These are phyloP conservation scores for Stichodactyla mertensii DNA, from an alignment of 64 coral and sea anemone genomes.

Conservation along the genomic window DNA sequence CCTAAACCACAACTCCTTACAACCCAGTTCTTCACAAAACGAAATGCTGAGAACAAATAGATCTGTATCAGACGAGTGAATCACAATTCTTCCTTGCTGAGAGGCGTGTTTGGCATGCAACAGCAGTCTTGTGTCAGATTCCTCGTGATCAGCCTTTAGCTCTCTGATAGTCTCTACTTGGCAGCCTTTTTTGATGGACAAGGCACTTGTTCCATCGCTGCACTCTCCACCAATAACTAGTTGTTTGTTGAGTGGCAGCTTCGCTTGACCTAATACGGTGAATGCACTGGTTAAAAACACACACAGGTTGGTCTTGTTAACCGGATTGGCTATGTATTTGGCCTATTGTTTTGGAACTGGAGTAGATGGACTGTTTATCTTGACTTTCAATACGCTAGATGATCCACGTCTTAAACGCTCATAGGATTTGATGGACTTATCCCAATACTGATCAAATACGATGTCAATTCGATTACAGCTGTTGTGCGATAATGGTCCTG, in stretches of 20 bases:
- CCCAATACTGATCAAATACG: constrained; percentile 42
- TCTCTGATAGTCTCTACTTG: background rate
- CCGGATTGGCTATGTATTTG: constrained; percentile 10
- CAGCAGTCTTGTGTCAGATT: constrained; percentile 38
- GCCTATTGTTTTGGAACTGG: constrained; percentile 24
- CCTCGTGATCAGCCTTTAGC: constrained; percentile 22
- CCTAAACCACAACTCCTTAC: constrained; percentile 13
- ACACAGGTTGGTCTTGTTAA: constrained; percentile 8
- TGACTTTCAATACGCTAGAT: background rate
- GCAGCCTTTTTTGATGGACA: too few relatives aligned
- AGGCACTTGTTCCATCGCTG: too few relatives aligned
- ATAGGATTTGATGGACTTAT: constrained; percentile 50
- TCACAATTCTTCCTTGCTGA: background rate
- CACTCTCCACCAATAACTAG: too few relatives aligned
- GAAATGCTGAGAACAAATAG: constrained; percentile 15
- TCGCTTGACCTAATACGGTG: too few relatives aligned
- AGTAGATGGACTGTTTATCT: background rate
- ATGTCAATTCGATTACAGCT: constrained; percentile 12
- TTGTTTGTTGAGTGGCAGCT: too few relatives aligned
- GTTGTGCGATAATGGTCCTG: background rate
- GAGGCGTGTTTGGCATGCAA: background rate
- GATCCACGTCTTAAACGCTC: constrained; percentile 40
- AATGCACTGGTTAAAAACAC: too few relatives aligned
- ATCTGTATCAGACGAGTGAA: constrained; percentile 26
- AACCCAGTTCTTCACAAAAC: background rate